A percentile compares a stretch with the other conserved stretches of the same genome.
Conservation (phyloP, 2,888 invertebrate species). For the Scaptomyza polygonia region DNA sequence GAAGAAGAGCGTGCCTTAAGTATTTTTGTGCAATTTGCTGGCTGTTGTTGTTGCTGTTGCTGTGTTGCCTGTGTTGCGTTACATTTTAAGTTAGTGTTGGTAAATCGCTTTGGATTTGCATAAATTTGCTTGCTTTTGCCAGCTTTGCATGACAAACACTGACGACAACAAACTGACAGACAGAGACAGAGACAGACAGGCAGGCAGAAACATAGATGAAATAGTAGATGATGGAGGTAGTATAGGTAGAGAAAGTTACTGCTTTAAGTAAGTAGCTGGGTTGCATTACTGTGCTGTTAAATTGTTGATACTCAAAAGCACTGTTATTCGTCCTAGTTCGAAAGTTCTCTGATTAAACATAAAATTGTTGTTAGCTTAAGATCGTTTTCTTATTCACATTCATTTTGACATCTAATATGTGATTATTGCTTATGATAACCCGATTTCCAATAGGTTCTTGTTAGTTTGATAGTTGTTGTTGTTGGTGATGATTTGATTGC, state of each 20-base stretch:
- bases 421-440: conserved; percentile 54
- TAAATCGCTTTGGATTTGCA: conserved; percentile 79
- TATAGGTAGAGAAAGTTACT: not conserved
- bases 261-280: conserved; percentile 18
- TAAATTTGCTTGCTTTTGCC: conserved; percentile 71
- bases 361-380: too few relatives aligned
- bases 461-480: conserved; percentile 20
- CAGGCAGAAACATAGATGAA: conserved; percentile 5
- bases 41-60: conserved; percentile 36
- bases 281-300: conserved; percentile 15
- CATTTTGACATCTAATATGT: conserved; percentile 16
- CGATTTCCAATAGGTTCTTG: conserved; percentile 64
- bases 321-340: not conserved
- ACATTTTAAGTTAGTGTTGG: conserved; percentile 79
- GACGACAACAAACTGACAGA: conserved; percentile 49
- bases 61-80: conserved; percentile 51
- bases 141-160: conserved; percentile 60
- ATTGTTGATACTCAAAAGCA: not conserved
- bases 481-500: conserved; percentile 76
- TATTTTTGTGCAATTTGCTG: conserved; percentile 77
- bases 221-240: not conserved
- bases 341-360: too few relatives aligned
- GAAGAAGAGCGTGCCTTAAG: conserved; percentile 52
- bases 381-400: conserved; percentile 18
- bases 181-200: conserved; percentile 21